Evolutionary conservation across 2,113 vertebrate species (phyloP).

Genomic region (Paralichthys olivaceus): DNA sequence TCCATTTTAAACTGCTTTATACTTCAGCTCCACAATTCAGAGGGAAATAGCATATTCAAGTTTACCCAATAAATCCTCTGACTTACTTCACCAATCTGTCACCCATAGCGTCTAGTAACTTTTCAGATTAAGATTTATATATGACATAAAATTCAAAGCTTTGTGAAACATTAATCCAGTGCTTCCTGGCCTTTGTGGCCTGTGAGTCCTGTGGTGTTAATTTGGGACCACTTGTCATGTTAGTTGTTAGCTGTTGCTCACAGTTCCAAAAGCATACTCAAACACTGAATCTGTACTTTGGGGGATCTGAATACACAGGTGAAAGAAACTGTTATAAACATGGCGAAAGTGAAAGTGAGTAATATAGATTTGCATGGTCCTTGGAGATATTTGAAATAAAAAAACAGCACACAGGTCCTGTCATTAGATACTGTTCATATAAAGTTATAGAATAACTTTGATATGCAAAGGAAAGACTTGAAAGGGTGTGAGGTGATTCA

Average conservation of each 20-base stretch:
- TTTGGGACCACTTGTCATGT: too few species aligned
- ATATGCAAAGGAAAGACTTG: slow-evolving; percentile 38
- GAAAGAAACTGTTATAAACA: not conserved
- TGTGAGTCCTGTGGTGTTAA: too few species aligned
- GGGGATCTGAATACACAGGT: not conserved
- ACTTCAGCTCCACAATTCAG: not conserved
- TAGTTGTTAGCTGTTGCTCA: too few species aligned
- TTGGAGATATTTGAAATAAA: not conserved
- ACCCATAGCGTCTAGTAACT: too few species aligned
- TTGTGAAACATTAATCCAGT: too few species aligned
- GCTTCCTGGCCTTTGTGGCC: too few species aligned
- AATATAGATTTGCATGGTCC: slow-evolving; percentile 1
- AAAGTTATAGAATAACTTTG: slow-evolving; percentile 35
- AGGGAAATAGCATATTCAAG: not conserved
- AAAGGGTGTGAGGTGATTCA: slow-evolving; percentile 44
- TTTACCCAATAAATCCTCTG: not conserved
- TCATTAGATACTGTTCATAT: not conserved
- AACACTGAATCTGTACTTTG: too few species aligned
- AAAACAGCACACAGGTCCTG: slow-evolving; percentile 4
- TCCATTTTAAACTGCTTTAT: not conserved
- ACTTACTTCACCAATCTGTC: not conserved
- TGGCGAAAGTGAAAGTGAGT: not conserved
- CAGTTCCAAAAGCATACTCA: too few species aligned
- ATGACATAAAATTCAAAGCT: too few species aligned
- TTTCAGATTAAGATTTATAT: too few species aligned